Base-by-base conservation (phyloP, 2,113 vertebrate species). In the Hippopotamus amphibius region DNA sequence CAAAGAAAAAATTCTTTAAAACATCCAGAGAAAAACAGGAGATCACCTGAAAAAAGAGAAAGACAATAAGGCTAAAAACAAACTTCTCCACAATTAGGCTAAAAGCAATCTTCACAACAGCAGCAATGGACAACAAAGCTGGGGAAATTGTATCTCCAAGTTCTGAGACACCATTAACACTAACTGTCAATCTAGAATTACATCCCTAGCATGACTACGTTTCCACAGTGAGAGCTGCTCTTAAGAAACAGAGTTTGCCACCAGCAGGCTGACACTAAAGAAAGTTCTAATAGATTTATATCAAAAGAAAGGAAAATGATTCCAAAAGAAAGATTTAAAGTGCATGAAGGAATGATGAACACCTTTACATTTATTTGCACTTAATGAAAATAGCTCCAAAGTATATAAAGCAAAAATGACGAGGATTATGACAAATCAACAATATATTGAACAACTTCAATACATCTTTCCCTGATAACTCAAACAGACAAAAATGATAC, bases 361-460 rank as follows among this genome's bases (percentile, higher is more conserved):
- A 71, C 72, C 57, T 69, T 63, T 69, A 77, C 59, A 65, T 90
- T 90, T 90, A 93, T 66, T 89, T 80, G 79, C n/a, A 46, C 48
- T 88, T 84, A 50, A 76, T 72, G 11, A 95, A 95, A 86, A 69
- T 37, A 90, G n/a, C 28, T 93, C 81, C 43, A 71, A 79, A 92
- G 24, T 55, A 80, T 6, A n/a, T 46, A 68, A 80, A 95, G 66
- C 71, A 95, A 80, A 86, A 90, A 57, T 72, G 65, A 9, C 71
- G 79, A 80, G 26, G 74, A 90, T 14, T 72, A 26, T 59, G 55
- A 80, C 5, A 89, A 84, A 80, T 93, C 72, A 57, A 80, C 21
- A 66, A 72, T 41, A 61, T 7, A 33, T 55, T 63, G 33, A 65
- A 48, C 41, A 26, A 50, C 83, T 83, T 83, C 81, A 95, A 37